Evolutionary conservation across 2,888 invertebrate species (phyloP), one percentile per base, ranked within the genome.

Genomic region (Isotomurus palustris): DNA sequence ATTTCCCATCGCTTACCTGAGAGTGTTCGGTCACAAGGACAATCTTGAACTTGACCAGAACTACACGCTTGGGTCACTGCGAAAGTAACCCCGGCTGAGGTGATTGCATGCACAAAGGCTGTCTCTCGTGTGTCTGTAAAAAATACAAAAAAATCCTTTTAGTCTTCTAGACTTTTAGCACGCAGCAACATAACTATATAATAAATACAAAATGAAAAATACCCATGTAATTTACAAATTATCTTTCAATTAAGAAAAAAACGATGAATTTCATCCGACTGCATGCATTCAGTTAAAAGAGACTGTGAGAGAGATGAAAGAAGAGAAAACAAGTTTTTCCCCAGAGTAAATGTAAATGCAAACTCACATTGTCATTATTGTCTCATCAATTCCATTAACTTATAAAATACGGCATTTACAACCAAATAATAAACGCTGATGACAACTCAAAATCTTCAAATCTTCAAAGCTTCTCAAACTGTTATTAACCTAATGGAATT

Each of bases 41-140:
- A 93, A 74, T 91, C 89, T 50, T 89, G 81, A 63, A 91, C 81
- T 62, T 86, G 84, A 25, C 92, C 92, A 76, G 85, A 85, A 58
- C 89, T 89, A 77, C 92, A 92, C 43, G 91, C 91, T 72, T 88
- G 82, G 25, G 92, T 91, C 68, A 93, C 86, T 47, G 89, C 85
- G 76, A 84, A 91, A 36, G 91, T 88, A 52, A 93, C 88, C 14
- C 92, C 92, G 0, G 92, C 93, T 0, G 92, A 86, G 10, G 90
- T 88, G 72, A 93, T 87, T 53, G 92, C 91, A 75, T 91, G 90
- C 71, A 93, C 87, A 76, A 91, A 93, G 52, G 89, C 89, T 47
- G 91, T 89, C 77, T 93, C 93, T 67, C 91, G 80, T 5, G 91
- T 91, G 78, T 92, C 93, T 93, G 83, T 17, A 72, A 67, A 38